Evolutionary conservation across 2,113 vertebrate genomes (phyloP), one percentile per base, ranked within the genome.

Genomic region (Pipa parva): DNA sequence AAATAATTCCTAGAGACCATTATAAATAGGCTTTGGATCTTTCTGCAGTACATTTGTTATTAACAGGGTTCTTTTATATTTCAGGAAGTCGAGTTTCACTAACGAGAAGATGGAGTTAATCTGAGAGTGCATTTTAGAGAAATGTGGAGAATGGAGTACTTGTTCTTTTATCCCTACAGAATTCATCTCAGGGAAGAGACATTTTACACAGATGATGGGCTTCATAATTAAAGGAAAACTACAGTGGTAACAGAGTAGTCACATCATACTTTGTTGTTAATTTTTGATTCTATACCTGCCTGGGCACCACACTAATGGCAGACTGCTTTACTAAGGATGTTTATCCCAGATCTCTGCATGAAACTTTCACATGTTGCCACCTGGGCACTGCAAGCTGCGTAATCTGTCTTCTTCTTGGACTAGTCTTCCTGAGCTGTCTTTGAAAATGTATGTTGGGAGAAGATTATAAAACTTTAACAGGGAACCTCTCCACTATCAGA

Each of bases 191-290:
- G 79, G 73, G 96, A 98, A 31, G 49, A 95, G 97, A 74, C 90
- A 88, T 0, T 93, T 97, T 85, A 90, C 90, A 78, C 93, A 96
- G 84, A 97, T 98, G 86, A 96, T 97, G 80, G 95, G 90, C 88
- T 69, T 7, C 72, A 63, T 74, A 67, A 50, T 3, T 5, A 12
- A 15, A 42, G 7, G 49, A 55, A 42, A 52, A 26, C 64, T 37
- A 6, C 55, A 56, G 3, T 24, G 20, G 50, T 50, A 29, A 59
- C 42, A 13, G 4, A 22, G 31, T 21, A 11, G 51, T 8, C 22
- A 51, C 9, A 13, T 49, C 31, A 31, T n/a, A 66, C 18, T 36
- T 64, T 42, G 33, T 24, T 51, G 21, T 33, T 15, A 29, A n/a
- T 54, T 25, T 54, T 25, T 54, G 50, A 63, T 55, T 39, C 27